Evolutionary conservation across 1,140 invertebrate genomes (phyloP).

Genomic region (Drosophila prosaltans): DNA sequence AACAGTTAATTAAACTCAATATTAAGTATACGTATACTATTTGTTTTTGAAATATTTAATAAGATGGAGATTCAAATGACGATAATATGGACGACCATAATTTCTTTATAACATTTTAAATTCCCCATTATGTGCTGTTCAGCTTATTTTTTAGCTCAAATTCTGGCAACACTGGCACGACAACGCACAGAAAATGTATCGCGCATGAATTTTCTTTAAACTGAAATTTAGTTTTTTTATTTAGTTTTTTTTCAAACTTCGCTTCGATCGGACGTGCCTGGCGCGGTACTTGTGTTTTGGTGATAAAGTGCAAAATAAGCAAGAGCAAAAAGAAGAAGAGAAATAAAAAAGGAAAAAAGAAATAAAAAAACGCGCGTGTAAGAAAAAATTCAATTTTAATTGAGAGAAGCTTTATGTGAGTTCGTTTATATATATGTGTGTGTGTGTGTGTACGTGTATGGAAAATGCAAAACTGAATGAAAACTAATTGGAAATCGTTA

Average conservation of each 20-base stretch:
- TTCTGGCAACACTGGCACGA: too few species aligned
- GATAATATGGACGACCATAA: too few species aligned
- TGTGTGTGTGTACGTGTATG: conserved; percentile 34
- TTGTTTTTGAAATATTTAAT: too few species aligned
- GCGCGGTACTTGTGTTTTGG: conserved; percentile 24
- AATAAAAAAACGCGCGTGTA: conserved; percentile 59
- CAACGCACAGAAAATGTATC: too few species aligned
- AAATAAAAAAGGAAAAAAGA: neutral
- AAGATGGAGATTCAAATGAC: too few species aligned
- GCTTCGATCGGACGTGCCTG: conserved; percentile 55
- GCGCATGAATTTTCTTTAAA: neutral
- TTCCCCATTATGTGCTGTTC: too few species aligned
- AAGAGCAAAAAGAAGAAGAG: neutral
- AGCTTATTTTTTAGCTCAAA: too few species aligned
- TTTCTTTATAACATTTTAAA: too few species aligned
- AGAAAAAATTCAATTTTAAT: conserved; percentile 64
- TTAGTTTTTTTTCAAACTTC: conserved; percentile 51
- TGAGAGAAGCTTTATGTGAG: conserved; percentile 56
- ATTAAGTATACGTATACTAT: too few species aligned
- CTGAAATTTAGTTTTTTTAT: conserved; percentile 49
- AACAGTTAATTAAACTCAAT: too few species aligned
- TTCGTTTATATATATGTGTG: conserved; percentile 27
- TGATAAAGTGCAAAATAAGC: conserved; percentile 72
- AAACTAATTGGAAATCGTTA: conserved; percentile 52
- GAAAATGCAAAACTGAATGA: conserved; percentile 67